A percentile compares a stretch with the other conserved stretches of the same genome.
Conservation (phyloP, 2,797 vertebrate genomes). For the Thaleichthys pacificus region DNA sequence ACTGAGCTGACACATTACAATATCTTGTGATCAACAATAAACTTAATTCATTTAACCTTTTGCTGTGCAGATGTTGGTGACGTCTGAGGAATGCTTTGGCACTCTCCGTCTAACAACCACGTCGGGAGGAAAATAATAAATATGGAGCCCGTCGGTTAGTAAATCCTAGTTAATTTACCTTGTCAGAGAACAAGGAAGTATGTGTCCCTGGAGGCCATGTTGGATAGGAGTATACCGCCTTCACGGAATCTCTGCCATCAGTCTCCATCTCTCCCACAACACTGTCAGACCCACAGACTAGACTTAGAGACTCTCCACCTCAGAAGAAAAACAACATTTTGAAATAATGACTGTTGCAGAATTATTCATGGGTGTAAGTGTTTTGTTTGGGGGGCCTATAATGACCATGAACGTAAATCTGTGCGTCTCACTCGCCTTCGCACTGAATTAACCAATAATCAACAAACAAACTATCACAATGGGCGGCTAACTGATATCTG, state of each 20-base stretch:
- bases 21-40: background rate
- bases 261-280: constrained; percentile 65
- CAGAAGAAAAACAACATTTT: background rate
- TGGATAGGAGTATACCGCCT: constrained; percentile 69
- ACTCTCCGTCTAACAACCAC: constrained; percentile 32
- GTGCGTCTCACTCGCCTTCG: background rate
- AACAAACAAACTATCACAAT: background rate
- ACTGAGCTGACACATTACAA: constrained; percentile 58
- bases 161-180: constrained; percentile 72
- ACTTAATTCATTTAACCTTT: background rate
- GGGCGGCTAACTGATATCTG: constrained; percentile 19
- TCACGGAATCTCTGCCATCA: constrained; percentile 69
- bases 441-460: background rate
- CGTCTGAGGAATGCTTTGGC: constrained; percentile 30
- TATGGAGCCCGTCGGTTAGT: constrained; percentile 60
- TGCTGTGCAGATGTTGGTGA: constrained; percentile 3
- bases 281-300: constrained; percentile 53
- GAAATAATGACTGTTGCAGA: too few relatives aligned
- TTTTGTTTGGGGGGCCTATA: background rate
- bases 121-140: constrained; percentile 48
- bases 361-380: background rate
- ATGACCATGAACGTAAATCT: background rate
- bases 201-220: constrained; percentile 65
- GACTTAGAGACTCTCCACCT: constrained; percentile 39
- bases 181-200: constrained; percentile 73